Conservation (phyloP, 2,797 vertebrate genomes). For the Melanotaenia pygmaea region DNA sequence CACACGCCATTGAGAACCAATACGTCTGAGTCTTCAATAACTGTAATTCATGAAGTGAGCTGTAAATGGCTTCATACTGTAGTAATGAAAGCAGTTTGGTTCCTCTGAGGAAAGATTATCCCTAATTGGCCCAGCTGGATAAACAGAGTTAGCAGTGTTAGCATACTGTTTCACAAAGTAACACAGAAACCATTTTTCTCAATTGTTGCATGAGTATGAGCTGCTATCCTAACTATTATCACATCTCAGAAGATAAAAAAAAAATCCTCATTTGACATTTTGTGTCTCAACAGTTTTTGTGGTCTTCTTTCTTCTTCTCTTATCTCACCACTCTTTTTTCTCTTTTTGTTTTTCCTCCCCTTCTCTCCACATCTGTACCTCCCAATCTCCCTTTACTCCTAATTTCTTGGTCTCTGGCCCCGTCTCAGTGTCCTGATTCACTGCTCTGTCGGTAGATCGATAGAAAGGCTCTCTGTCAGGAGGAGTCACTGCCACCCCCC, state of each 20-base stretch:
- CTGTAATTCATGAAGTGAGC: conserved; percentile 53
- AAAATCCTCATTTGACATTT: conserved; percentile 55
- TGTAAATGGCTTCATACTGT: conserved; percentile 58
- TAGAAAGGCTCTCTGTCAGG: conserved; percentile 73
- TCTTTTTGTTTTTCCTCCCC: conserved; percentile 1
- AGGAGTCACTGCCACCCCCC: conserved; percentile 38
- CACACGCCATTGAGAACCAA: conserved; percentile 47
- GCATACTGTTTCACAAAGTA: conserved; percentile 38
- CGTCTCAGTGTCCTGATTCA: conserved; percentile 73
- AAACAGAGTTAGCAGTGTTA: conserved; percentile 63
- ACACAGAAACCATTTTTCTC: conserved; percentile 32
- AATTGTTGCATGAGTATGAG: conserved; percentile 27
- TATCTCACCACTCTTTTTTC: conserved; percentile 18
- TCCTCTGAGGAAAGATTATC: conserved; percentile 71
- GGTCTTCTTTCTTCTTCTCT: background rate
- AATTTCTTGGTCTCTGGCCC: conserved; percentile 55
- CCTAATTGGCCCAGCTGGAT: conserved; percentile 76
- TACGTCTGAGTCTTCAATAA: conserved; percentile 60
- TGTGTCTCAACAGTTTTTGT: conserved; percentile 17
- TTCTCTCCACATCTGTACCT: conserved; percentile 41
- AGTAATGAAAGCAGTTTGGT: conserved; percentile 63
- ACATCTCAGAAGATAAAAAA: conserved; percentile 25
- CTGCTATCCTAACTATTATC: conserved; percentile 32
- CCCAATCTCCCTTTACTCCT: conserved; percentile 30
- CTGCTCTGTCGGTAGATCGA: conserved; percentile 76